Percentiles rank a stretch among this genome's conserved stretches.
phyloP scores from a whole-genome alignment of 1,140 invertebrate genomes.

The Dendrolimus punctatus region DNA sequence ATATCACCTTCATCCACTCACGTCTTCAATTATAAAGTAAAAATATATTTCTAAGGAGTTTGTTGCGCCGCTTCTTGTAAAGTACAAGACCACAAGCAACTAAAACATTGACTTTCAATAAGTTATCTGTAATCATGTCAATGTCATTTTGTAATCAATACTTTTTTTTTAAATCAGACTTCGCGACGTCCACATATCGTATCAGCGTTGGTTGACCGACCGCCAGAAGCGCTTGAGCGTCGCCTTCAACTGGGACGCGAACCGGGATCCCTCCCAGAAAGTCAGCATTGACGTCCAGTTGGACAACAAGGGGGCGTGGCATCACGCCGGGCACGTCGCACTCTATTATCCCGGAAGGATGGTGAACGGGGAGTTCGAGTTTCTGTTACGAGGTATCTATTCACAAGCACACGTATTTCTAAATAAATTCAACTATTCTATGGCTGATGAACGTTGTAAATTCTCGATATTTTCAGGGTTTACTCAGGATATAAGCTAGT shows the following conservation, averaged over 20 bases:
- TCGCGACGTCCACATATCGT: slow-evolving; percentile 80
- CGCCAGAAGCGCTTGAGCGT: slow-evolving; percentile 76
- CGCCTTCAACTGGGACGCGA: slow-evolving; percentile 87
- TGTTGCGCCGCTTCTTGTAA: no score
- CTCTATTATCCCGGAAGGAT: slow-evolving; percentile 82
- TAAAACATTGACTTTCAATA: no score
- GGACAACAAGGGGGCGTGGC: slow-evolving; percentile 65
- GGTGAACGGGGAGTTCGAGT: slow-evolving; percentile 76
- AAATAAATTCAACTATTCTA: neutral
- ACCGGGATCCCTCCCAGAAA: slow-evolving; percentile 83
- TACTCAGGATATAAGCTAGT: no score
- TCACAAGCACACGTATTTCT: neutral
- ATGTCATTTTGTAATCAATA: neutral
- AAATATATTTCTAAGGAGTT: no score
- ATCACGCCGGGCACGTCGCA: slow-evolving; percentile 75
- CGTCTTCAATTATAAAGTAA: no score
- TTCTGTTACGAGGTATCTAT: slow-evolving; percentile 68
- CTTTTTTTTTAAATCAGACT: slow-evolving; percentile 61
- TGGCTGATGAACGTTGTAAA: no score
- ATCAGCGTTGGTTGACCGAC: slow-evolving; percentile 72
- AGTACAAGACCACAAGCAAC: no score
- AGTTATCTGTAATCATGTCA: no score
- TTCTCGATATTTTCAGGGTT: no score
- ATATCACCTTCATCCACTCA: no score
- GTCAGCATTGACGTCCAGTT: slow-evolving; percentile 73